Base-by-base conservation (phyloP, 2,888 invertebrate species). In the Oscheius sp. region DNA sequence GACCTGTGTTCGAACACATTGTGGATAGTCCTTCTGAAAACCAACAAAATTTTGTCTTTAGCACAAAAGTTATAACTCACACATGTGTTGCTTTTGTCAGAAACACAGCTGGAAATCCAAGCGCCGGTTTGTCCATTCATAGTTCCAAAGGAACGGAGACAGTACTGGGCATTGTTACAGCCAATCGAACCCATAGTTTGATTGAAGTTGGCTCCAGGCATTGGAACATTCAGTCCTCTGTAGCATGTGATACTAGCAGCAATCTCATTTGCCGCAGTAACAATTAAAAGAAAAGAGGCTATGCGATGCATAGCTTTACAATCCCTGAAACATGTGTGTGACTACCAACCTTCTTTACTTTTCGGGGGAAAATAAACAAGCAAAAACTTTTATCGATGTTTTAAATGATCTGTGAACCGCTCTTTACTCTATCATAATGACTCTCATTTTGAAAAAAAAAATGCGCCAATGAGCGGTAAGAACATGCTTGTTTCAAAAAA, bases 181-280 rank as follows among this genome's bases (percentile, higher is more conserved):
- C 53, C 53, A 29, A 53, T 13, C 53, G 53, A 53, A 9, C n/a
- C n/a, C 53, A 53, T 53, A 53, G 53, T 21, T 53, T 53, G 53
- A 29, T 53, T 53, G 29, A 53, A 53, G 53, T 53, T 13, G 29
- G 53, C 53, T 4, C 53, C 53, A 53, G 53, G 53, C 53, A 53
- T 53, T 53, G n/a, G 53, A 29, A 53, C 53, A 29, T 53, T 29
- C n/a, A 53, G 4, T 0, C 53, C 53, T 21, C 53, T 13, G 53
- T 53, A 53, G 53, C 53, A 53, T 9, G 53, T 53, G 3, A 53
- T 53, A 9, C 11, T 53, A 3, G 53, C 4, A 11, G 11, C n/a
- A 53, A 53, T 11, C 7, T 42, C 42, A 42, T 42, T 42, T 42
- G 42, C 42, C 4, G 42, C 42, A 42, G 7, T 5, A 7, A 7